Percentiles rank a stretch among this genome's conserved stretches.
Conservation (phyloP, 2,888 invertebrate genomes). For the Drosophila tanythrix region DNA sequence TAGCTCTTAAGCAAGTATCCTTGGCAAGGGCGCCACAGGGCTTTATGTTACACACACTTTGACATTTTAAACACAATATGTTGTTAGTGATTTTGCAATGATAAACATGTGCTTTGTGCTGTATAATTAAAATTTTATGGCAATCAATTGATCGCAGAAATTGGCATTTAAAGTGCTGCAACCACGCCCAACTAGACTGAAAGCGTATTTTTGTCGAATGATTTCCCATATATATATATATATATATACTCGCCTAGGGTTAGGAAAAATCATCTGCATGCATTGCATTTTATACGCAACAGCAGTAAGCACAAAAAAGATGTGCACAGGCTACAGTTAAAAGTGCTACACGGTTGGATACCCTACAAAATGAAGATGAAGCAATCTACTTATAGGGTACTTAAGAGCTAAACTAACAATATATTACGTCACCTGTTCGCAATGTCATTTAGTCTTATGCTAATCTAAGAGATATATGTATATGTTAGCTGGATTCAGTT, state of each 20-base stretch:
- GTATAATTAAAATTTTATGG: slow-evolving; percentile 33
- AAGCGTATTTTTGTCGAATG: slow-evolving; percentile 43
- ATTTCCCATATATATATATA: slow-evolving; percentile 34
- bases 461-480: neutral
- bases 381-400: neutral
- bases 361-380: neutral
- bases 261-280: slow-evolving; percentile 35
- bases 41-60: neutral
- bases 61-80: neutral
- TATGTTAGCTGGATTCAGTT: neutral
- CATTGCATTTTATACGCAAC: slow-evolving; percentile 50
- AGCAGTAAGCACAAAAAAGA: slow-evolving; percentile 16
- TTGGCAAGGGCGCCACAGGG: neutral
- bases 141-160: slow-evolving; percentile 37
- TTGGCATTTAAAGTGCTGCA: slow-evolving; percentile 27
- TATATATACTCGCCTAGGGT: slow-evolving; percentile 51
- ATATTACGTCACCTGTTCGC: neutral
- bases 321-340: neutral
- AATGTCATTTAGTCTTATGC: neutral
- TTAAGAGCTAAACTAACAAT: neutral
- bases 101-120: slow-evolving; percentile 8
- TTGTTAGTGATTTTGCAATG: neutral
- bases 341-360: neutral
- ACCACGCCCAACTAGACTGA: neutral
- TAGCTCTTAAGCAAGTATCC: neutral